Base-by-base conservation (phyloP, 2,888 invertebrate species). In the Subacronicta megacephala region DNA sequence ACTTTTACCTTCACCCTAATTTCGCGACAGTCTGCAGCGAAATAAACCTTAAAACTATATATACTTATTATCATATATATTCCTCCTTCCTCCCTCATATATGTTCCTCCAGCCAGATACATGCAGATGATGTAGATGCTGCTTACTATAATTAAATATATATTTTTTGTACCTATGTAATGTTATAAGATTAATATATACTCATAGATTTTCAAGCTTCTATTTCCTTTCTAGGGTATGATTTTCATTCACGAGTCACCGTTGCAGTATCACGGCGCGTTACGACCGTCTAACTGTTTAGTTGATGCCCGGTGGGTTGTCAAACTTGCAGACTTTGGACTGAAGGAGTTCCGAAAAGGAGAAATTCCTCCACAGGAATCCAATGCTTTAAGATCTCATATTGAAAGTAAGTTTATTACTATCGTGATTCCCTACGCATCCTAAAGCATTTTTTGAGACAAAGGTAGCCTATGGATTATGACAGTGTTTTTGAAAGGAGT, bases 281-380 rank as follows among this genome's bases (percentile, higher is more conserved):
- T 99, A 55, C 97, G 97, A 78, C 97, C 98, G 0, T 97, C 98
- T 37, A 99, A 99, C 90, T 99, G 99, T 88, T 94, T 99, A 56
- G 98, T 99, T 56, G 99, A 99, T 91, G 98, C 98, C 20, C 96
- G 99, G 26, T 99, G 98, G 98, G 98, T 99, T 58, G 97, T 99
- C 44, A 98, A 99, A 88, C 94, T 99, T 26, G 95, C 98, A 0
- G 99, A 99, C 92, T 99, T 98, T 83, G 99, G 99, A 1, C 95
- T 99, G 41, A 96, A 97, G 71, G 97, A 98, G 83, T 98, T 99
- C 85, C 96, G 98, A 79, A 95, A 95, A 69, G 97, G 96, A 12
- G 96, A 97, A 69, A 95, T 97, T 71, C 96, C 95, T 38, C 95
- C 95, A 20, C 90, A 94, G 0, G 96, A 97, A 67, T 94, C 95